Evolutionary conservation across 2,888 invertebrate genomes (phyloP), one percentile per base, ranked within the genome.

Genomic region (Hololepta plana): DNA sequence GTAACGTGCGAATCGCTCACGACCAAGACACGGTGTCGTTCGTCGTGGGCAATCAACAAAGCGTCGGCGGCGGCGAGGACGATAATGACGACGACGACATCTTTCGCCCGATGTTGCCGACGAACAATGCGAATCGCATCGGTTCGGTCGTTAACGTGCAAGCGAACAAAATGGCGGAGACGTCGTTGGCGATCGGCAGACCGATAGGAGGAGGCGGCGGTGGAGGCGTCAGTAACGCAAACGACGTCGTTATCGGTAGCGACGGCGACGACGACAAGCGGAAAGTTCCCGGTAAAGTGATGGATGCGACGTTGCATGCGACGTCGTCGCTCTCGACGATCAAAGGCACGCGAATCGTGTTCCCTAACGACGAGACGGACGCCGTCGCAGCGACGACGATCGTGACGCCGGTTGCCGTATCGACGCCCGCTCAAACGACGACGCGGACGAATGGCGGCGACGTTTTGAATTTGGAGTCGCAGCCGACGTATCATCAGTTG

Each of bases 21-120:
- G 64, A 65, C 26, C 69, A 71, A 42, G 63, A 70, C 30, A 68
- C 65, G 1, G 68, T 70, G 1, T 64, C 68, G 0, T 71, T 71
- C 40, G 67, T 72, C 1, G 53, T 71, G 2, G 69, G 70, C 3
- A 64, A 70, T 37, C 63, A 67, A 29, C 70, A 71, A 38, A 63
- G 62, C 30, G 66, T 69, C 1, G 57, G 55, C 23, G 50, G 54
- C 12, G 46, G 43, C 32, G 41, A 29, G 5, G 55, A 53, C 10
- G 44, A 56, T 8, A 64, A 60, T 1, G 55, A n/a, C n/a, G n/a
- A n/a, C n/a, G n/a, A n/a, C n/a, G n/a, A n/a, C n/a, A n/a, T n/a
- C n/a, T n/a, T n/a, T n/a, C n/a, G n/a, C n/a, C n/a, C n/a, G n/a
- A n/a, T n/a, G n/a, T n/a, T n/a, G n/a, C n/a, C n/a, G n/a, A n/a